These are phyloP conservation scores for Norana najaformis DNA, from an alignment of 2,888 invertebrate species.

Conservation along the genomic window DNA sequence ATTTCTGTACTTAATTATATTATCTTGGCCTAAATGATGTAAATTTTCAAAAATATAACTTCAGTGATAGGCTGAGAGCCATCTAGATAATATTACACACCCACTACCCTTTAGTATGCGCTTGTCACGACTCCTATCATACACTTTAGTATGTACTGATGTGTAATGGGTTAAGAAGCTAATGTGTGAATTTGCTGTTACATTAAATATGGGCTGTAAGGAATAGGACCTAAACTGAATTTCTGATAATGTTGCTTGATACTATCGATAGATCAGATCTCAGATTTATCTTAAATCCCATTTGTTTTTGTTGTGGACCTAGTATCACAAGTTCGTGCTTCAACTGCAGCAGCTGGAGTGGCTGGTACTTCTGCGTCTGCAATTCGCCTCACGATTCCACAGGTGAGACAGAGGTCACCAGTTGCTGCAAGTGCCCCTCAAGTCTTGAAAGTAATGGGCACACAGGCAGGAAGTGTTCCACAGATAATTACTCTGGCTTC, in stretches of 20 bases:
- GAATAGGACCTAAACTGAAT: not conserved
- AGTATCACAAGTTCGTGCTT: constrained; percentile 26
- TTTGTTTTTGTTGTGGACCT: not conserved
- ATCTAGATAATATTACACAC: no score
- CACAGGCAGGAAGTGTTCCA: constrained; percentile 39
- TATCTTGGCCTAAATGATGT: no score
- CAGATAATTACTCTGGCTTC: constrained; percentile 46
- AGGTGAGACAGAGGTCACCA: constrained; percentile 50
- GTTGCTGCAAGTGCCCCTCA: constrained; percentile 45
- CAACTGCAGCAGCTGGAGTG: not conserved
- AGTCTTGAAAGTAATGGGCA: constrained; percentile 44
- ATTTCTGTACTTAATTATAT: no score
- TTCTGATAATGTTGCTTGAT: no score
- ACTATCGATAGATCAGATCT: not conserved
- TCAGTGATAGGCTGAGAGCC: no score
- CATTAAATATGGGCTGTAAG: not conserved
- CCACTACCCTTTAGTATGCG: no score
- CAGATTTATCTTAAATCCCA: not conserved
- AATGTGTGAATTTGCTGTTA: not conserved
- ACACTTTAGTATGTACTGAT: not conserved
- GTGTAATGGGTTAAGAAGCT: not conserved
- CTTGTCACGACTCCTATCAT: not conserved
- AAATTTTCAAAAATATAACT: no score
- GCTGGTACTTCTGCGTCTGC: constrained; percentile 21
- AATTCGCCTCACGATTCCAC: constrained; percentile 38